phyloP scores from a whole-genome alignment of 2,888 invertebrate species.

The Leucoma salicis region DNA sequence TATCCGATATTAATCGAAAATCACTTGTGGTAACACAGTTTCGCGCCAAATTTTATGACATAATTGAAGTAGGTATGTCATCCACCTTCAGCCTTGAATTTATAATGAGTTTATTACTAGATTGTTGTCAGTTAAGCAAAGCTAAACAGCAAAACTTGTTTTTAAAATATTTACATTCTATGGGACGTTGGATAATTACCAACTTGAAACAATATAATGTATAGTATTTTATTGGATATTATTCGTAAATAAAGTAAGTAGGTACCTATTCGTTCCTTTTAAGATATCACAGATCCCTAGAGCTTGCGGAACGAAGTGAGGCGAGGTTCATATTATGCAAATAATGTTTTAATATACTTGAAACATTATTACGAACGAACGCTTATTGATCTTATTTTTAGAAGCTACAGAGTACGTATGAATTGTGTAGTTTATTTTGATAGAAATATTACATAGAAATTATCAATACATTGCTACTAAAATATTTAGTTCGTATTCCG shows the following conservation, averaged over 20 bases:
- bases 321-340: not conserved
- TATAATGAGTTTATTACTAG: not conserved
- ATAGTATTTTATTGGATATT: too few species aligned
- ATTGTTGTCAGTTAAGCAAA: too few species aligned
- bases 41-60: not conserved
- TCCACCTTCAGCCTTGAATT: not conserved
- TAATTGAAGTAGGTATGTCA: not conserved
- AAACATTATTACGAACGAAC: too few species aligned
- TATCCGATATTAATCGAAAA: too few species aligned
- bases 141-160: not conserved
- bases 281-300: too few species aligned
- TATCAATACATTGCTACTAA: too few species aligned
- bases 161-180: not conserved
- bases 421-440: too few species aligned
- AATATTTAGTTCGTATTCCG: too few species aligned
- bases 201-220: too few species aligned
- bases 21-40: not conserved
- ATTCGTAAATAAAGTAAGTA: too few species aligned
- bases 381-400: constrained; percentile 25
- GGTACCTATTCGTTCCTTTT: not conserved
- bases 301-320: not conserved
- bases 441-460: too few species aligned
- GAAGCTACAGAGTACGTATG: constrained; percentile 2
- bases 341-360: constrained; percentile 20
- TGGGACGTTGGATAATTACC: too few species aligned